These are phyloP conservation scores for Capitella teleta DNA, from an alignment of 1,140 invertebrate species.

Conservation along the genomic window DNA sequence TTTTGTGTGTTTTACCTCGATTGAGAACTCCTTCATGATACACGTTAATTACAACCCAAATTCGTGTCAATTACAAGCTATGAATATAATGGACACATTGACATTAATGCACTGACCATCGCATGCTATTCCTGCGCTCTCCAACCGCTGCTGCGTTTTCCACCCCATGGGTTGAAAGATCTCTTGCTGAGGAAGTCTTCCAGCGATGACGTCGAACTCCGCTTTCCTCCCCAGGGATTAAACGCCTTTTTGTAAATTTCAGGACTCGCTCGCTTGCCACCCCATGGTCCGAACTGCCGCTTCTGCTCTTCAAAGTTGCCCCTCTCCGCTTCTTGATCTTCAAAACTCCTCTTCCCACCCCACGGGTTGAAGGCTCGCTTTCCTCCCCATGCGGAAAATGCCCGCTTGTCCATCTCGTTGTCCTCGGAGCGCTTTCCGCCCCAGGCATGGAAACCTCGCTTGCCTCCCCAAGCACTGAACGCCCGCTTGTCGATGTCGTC, in stretches of 20 bases:
- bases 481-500: not conserved
- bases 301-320: not conserved
- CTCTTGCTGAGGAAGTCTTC: not conserved
- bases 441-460: not conserved
- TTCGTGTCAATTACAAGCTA: too few relatives aligned
- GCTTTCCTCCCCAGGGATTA: not conserved
- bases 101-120: too few relatives aligned
- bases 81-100: too few relatives aligned
- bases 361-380: not conserved
- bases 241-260: too few relatives aligned
- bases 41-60: too few relatives aligned
- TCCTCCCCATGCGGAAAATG: not conserved
- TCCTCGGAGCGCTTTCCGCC: not conserved
- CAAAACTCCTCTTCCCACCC: not conserved
- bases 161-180: not conserved
- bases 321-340: not conserved
- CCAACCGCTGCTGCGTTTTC: slow-evolving; percentile 1
- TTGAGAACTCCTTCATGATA: too few relatives aligned
- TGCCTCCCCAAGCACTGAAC: not conserved
- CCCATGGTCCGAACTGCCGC: not conserved
- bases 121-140: too few relatives aligned
- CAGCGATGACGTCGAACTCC: too few relatives aligned
- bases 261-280: not conserved
- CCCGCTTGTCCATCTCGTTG: not conserved
- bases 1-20: too few relatives aligned